Base-by-base conservation (phyloP, 2,888 invertebrate species). In the Amphipyra berbera region DNA sequence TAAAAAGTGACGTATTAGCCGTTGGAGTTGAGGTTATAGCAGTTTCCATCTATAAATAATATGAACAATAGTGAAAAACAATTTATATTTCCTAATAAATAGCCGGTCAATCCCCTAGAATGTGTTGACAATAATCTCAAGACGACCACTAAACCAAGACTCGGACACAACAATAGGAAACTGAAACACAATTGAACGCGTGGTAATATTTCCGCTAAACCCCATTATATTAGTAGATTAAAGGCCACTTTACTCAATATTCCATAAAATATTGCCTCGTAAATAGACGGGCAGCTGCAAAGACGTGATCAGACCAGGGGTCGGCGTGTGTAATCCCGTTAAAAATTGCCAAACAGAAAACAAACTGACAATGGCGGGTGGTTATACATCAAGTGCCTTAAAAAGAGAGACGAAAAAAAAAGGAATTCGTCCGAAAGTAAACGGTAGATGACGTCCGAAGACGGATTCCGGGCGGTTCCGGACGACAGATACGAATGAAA, bases 271-370 rank as follows among this genome's bases (percentile, higher is more conserved):
- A 95, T 94, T 88, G 90, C 93, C 90, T 84, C 94, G 90, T 95
- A 95, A 95, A 93, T 93, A 91, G 87, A 81, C 75, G 89, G 90
- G 90, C 88, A 89, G 90, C 84, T 83, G 90, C 86, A 87, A 84
- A 90, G 90, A 94, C 93, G 93, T 93, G 94, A 94, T 93, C 93
- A 87, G 89, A 88, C 83, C 83, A 82, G 80, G 83, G 82, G 80
- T 76, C 78, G 83, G 83, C 62, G 76, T 79, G 75, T 84, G 88
- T 94, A 94, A 95, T 94, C 94, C 94, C 84, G 87, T 94, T 95
- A 95, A 95, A 94, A 94, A 95, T 95, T 91, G 93, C 93, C 93
- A 90, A 94, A 92, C 90, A 91, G 92, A 93, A 91, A 91, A 93
- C 92, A 90, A 91, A 91, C 93, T 85, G 86, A 90, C 89, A 89